Conservation (phyloP, 2,888 invertebrate genomes). For the Neria commutata region DNA sequence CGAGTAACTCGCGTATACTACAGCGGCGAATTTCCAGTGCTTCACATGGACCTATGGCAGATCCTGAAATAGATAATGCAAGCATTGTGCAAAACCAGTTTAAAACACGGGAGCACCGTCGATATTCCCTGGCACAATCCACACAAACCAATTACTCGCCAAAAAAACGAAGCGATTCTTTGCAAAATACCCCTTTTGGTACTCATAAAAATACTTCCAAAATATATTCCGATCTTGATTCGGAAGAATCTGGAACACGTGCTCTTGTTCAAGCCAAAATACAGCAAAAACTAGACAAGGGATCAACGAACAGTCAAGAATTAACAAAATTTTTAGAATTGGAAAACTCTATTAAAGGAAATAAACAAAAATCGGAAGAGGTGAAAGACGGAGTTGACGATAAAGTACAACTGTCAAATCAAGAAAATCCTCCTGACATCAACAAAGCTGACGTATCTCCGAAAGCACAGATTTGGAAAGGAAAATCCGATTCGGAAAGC, state of each 20-base stretch:
- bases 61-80: conserved; percentile 35
- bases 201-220: conserved; percentile 38
- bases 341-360: conserved; percentile 33
- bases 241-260: conserved; percentile 58
- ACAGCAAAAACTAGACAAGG: conserved; percentile 56
- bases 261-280: conserved; percentile 62
- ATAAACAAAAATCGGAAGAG: conserved; percentile 36
- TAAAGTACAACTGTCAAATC: conserved; percentile 23
- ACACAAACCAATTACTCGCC: conserved; percentile 55
- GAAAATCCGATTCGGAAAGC: no score
- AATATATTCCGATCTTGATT: conserved; percentile 58
- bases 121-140: conserved; percentile 52
- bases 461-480: conserved; percentile 37
- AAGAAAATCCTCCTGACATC: neutral
- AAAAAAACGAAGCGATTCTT: conserved; percentile 37
- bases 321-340: conserved; percentile 26
- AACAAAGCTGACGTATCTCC: conserved; percentile 6
- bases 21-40: conserved; percentile 53
- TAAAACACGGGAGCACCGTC: conserved; percentile 44
- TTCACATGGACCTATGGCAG: conserved; percentile 51
- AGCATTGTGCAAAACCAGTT: conserved; percentile 36
- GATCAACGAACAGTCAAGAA: conserved; percentile 12
- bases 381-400: conserved; percentile 37
- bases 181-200: conserved; percentile 25
- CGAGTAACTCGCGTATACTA: conserved; percentile 42